Evolutionary conservation across 2,888 invertebrate genomes (phyloP), one percentile per base, ranked within the genome.

Genomic region (Chalcosyrphus nemorum): DNA sequence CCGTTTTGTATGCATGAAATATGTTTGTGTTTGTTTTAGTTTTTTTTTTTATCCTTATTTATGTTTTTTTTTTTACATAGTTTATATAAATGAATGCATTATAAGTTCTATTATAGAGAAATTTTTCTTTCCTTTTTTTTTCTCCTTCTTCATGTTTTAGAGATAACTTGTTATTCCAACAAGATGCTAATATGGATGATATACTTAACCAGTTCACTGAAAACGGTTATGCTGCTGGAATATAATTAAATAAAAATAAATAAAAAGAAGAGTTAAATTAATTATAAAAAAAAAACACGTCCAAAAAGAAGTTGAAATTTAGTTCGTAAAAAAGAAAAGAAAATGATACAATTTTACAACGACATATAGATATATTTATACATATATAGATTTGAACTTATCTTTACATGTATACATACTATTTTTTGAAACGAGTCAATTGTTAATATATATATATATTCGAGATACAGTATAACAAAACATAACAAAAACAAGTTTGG

Each of bases 401-500:
- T 65, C 21, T 35, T 43, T 65, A 59, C 4, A 29, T 54, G 52
- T 45, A 77, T 65, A 72, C 57, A 77, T 57, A 45, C 56, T 76
- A 76, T 76, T 76, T 77, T 70, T 71, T 41, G 56, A 78, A 81
- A 68, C 41, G 66, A 77, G 75, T 81, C 81, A 82, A 77, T 82
- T 59, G 57, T 66, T 52, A 17, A 54, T 61, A 63, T 66, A 52
- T 66, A 47, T 52, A 66, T 61, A 63, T 66, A 54, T 66, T 66
- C 66, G 41, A 66, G 54, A 52, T 7, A 45, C 1, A 50, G 7
- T 35, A 32, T 19, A 13, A 65, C 15, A 19, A 29, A 56, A 13
- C 29, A 56, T 43, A 52, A 35, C 47, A 13, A 19, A 45, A 17
- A 19, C 0, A 70, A 27, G 21, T 57, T 63, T 57, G 38, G 35